Evolutionary conservation across 2,797 vertebrate species (phyloP).

Genomic region (Loriculus beryllinus): DNA sequence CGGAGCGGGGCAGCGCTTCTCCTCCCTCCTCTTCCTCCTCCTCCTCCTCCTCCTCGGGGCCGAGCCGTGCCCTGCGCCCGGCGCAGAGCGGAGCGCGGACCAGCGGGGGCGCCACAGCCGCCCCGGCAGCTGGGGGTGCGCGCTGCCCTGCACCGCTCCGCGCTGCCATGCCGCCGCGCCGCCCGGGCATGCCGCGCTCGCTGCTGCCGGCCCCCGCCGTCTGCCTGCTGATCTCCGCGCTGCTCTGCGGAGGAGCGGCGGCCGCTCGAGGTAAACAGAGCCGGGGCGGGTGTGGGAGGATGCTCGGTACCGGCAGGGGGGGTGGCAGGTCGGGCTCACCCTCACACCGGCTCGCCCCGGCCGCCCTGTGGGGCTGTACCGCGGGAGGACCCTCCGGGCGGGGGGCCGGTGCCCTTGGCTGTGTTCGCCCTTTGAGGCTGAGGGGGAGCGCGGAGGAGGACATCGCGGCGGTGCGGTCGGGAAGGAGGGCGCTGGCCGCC

Average conservation of each 20-base stretch:
- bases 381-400: not conserved
- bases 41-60: not conserved
- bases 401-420: not conserved
- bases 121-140: constrained; percentile 25
- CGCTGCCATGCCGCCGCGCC: not conserved
- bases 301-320: not conserved
- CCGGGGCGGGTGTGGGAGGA: not conserved
- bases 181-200: constrained; percentile 6
- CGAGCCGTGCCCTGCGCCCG: constrained; percentile 1
- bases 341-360: not conserved
- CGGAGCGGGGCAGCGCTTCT: not conserved
- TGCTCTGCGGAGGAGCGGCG: constrained; percentile 39
- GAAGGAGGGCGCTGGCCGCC: not conserved
- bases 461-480: not conserved
- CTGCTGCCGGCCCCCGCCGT: constrained; percentile 7
- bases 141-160: constrained; percentile 7
- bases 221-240: constrained; percentile 35
- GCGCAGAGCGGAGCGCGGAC: constrained; percentile 10
- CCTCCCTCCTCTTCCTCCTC: not conserved
- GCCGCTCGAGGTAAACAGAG: constrained; percentile 55
- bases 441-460: not conserved
- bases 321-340: not conserved
- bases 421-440: not conserved
- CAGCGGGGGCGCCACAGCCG: constrained; percentile 33
- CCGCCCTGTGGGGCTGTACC: not conserved